These are phyloP conservation scores for Acronicta psi DNA, from an alignment of 2,888 invertebrate genomes.

Conservation along the genomic window DNA sequence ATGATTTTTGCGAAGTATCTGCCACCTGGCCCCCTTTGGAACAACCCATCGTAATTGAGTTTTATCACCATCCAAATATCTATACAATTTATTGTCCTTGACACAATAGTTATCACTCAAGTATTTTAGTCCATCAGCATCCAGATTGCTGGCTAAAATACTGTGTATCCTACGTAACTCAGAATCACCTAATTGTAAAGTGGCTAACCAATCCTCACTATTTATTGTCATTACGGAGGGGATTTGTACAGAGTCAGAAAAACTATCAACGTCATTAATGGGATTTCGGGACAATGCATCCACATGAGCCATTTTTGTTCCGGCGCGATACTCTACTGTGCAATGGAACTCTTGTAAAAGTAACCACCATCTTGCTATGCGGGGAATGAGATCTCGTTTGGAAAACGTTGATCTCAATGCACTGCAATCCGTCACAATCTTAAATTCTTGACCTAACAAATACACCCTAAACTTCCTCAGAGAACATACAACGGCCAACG, in stretches of 20 bases:
- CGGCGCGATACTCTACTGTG: not conserved
- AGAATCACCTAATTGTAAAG: not conserved
- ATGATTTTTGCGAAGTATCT: conserved; percentile 2
- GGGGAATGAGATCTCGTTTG: conserved; percentile 7
- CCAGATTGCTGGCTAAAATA: not conserved
- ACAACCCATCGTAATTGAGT: conserved; percentile 1
- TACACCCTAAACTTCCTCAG: conserved; percentile 16
- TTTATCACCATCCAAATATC: not conserved
- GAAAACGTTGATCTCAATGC: conserved; percentile 9
- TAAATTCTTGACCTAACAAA: conserved; percentile 16
- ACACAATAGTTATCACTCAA: conserved; percentile 3
- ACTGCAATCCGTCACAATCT: conserved; percentile 31
- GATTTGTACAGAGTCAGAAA: not conserved
- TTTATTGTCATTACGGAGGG: not conserved
- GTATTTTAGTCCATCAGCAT: not conserved
- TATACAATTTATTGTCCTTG: not conserved
- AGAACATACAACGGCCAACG: conserved; percentile 33
- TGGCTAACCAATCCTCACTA: too few relatives aligned
- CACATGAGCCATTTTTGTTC: conserved; percentile 1
- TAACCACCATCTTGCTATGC: conserved; percentile 6
- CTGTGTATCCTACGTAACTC: not conserved
- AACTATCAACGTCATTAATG: not conserved
- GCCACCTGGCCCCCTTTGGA: conserved; percentile 3
- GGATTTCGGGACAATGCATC: conserved; percentile 2
- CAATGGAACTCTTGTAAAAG: conserved; percentile 2